phyloP scores from a whole-genome alignment of 2,888 invertebrate genomes.

The Eulithis prunata region DNA sequence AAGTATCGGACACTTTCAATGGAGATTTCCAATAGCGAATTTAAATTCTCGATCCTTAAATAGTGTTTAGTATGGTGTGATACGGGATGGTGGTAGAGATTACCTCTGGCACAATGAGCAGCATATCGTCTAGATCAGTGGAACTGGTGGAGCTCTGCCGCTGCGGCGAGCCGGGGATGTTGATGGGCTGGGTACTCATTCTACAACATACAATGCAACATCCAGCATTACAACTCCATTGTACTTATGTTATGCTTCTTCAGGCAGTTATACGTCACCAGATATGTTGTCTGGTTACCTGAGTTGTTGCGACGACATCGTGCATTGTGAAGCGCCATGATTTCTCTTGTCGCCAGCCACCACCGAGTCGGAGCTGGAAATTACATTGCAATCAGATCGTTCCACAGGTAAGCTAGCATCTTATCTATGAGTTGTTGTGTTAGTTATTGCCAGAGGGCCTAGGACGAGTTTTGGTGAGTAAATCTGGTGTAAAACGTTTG shows the following conservation, averaged over 20 bases:
- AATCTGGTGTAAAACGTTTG: no score
- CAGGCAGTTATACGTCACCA: no score
- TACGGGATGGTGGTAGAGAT: not conserved
- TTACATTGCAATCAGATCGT: no score
- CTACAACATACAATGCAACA: constrained; percentile 41
- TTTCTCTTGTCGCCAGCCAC: constrained; percentile 56
- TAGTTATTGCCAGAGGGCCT: no score
- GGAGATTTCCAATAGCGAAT: no score
- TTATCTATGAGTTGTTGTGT: no score
- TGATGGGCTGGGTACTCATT: constrained; percentile 84
- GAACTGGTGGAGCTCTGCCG: constrained; percentile 72
- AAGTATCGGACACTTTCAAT: no score
- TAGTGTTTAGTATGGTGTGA: no score
- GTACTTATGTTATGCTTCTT: no score
- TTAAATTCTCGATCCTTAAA: no score
- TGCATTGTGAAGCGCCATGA: constrained; percentile 41
- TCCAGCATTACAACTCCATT: not conserved
- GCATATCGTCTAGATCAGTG: constrained; percentile 79
- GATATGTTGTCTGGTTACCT: constrained; percentile 14
- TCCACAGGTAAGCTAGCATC: no score
- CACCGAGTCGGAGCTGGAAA: constrained; percentile 68
- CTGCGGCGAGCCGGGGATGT: constrained; percentile 85
- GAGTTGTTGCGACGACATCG: constrained; percentile 13
- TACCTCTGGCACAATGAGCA: constrained; percentile 70
- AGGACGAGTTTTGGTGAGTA: no score